A percentile compares a stretch with the other conserved stretches of the same genome.
These are phyloP conservation scores for Sitta europaea DNA, from an alignment of 2,113 vertebrate genomes.

Conservation along the genomic window DNA sequence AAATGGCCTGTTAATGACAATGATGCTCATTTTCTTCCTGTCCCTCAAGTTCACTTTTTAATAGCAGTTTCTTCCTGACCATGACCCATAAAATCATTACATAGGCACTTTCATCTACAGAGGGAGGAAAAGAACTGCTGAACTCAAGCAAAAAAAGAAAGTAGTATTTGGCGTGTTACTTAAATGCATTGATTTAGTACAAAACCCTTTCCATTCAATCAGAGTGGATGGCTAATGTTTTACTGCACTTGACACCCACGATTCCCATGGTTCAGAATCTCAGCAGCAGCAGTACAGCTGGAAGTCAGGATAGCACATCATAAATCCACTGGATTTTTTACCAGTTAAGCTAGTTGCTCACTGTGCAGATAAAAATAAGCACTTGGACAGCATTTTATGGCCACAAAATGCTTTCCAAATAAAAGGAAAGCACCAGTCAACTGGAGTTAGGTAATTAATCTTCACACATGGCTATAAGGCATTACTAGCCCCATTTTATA, in stretches of 20 bases:
- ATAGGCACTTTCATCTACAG: conserved; percentile 58
- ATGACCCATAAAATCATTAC: conserved; percentile 66
- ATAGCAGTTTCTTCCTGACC: conserved; percentile 63
- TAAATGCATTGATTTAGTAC: conserved; percentile 66
- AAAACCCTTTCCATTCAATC: conserved; percentile 62
- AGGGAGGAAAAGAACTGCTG: conserved; percentile 57
- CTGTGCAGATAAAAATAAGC: conserved; percentile 55
- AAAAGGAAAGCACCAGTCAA: conserved; percentile 53
- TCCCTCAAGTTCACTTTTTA: conserved; percentile 62
- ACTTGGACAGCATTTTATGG: conserved; percentile 53
- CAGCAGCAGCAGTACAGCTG: conserved; percentile 45
- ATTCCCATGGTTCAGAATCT: conserved; percentile 47
- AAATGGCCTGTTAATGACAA: conserved; percentile 44
- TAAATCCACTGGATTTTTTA: conserved; percentile 63
- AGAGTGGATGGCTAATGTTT: conserved; percentile 61
- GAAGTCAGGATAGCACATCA: conserved; percentile 48
- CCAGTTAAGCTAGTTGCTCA: conserved; percentile 57
- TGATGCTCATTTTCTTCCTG: conserved; percentile 56
- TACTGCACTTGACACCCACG: conserved; percentile 62
- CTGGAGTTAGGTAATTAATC: conserved; percentile 54
- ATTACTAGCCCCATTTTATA: conserved; percentile 21
- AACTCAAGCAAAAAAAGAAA: conserved; percentile 61
- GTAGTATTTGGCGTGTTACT: conserved; percentile 43
- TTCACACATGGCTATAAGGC: conserved; percentile 23
- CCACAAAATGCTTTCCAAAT: conserved; percentile 55